phyloP scores from a whole-genome alignment of 2,888 invertebrate species.

The Eulithis prunata region DNA sequence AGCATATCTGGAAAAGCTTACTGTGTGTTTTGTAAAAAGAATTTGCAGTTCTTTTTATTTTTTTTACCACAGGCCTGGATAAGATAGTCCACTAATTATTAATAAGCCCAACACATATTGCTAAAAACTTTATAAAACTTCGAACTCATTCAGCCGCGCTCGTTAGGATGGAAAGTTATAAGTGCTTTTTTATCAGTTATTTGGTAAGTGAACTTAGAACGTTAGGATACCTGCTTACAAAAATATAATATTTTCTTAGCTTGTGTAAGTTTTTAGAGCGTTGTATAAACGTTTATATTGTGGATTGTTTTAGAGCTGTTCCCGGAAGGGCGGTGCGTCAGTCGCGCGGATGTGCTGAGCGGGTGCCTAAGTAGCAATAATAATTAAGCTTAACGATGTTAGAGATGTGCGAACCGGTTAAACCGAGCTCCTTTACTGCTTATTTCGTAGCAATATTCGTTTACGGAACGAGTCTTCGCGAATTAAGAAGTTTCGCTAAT shows the following conservation, averaged over 20 bases:
- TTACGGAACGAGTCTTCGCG: conserved; percentile 59
- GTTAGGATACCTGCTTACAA: conserved; percentile 30
- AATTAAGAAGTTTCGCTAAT: conserved; percentile 75
- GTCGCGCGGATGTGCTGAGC: conserved; percentile 48
- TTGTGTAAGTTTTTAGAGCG: conserved; percentile 15
- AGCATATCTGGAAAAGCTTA: no score
- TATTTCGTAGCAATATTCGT: conserved; percentile 75
- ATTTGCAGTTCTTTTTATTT: no score
- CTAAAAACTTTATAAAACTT: conserved; percentile 31
- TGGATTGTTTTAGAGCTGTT: conserved; percentile 36
- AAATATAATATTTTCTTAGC: conserved; percentile 7
- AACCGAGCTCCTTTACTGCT: conserved; percentile 70
- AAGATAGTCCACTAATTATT: conserved; percentile 10
- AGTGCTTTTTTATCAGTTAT: conserved; percentile 39
- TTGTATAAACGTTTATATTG: conserved; percentile 35
- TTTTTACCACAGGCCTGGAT: no score
- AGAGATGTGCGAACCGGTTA: conserved; percentile 77
- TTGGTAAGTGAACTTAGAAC: conserved; percentile 38
- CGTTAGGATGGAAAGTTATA: conserved; percentile 43
- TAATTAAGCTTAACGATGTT: conserved; percentile 75
- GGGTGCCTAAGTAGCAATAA: conserved; percentile 69
- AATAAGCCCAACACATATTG: conserved; percentile 25
- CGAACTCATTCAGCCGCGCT: conserved; percentile 25
- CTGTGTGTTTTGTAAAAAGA: no score
- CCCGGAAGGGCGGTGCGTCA: conserved; percentile 48